Conservation (phyloP, 2,113 vertebrate species). For the Pungitius pungitius region DNA sequence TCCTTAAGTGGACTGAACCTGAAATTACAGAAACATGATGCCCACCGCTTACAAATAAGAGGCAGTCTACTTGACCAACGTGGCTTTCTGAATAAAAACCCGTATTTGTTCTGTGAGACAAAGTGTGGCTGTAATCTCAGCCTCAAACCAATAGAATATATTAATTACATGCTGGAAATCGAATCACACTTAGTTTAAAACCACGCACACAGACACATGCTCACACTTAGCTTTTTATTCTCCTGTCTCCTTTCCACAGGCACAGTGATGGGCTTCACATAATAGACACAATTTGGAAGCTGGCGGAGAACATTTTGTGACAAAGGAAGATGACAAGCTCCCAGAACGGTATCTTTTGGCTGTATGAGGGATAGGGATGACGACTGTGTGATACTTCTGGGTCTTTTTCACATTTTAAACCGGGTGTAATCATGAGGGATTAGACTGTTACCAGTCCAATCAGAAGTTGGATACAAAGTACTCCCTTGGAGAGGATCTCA, state of each 20-base stretch:
- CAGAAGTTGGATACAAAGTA: slow-evolving; percentile 21
- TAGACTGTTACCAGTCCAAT: slow-evolving; percentile 39
- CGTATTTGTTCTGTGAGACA: slow-evolving; percentile 11
- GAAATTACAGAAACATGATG: slow-evolving; percentile 58
- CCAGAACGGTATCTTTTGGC: slow-evolving; percentile 45
- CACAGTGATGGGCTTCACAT: slow-evolving; percentile 63
- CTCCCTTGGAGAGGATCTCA: slow-evolving; percentile 33
- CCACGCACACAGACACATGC: not conserved
- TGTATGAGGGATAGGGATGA: slow-evolving; percentile 49
- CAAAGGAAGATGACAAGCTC: slow-evolving; percentile 68
- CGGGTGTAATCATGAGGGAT: slow-evolving; percentile 20
- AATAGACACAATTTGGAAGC: slow-evolving; percentile 64
- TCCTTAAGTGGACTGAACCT: slow-evolving; percentile 57
- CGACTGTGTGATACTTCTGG: slow-evolving; percentile 37
- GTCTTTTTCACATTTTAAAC: slow-evolving; percentile 54
- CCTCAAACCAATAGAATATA: slow-evolving; percentile 40
- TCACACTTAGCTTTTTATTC: slow-evolving; percentile 36
- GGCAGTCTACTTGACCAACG: slow-evolving; percentile 30
- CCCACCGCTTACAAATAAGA: slow-evolving; percentile 42
- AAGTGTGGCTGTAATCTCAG: slow-evolving; percentile 32
- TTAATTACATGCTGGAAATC: slow-evolving; percentile 31
- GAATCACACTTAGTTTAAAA: slow-evolving; percentile 24
- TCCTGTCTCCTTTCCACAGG: slow-evolving; percentile 41
- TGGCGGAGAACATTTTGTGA: slow-evolving; percentile 51
- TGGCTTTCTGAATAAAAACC: slow-evolving; percentile 28